phyloP scores from a whole-genome alignment of 2,888 invertebrate species.

The Meghimatium bilineatum region DNA sequence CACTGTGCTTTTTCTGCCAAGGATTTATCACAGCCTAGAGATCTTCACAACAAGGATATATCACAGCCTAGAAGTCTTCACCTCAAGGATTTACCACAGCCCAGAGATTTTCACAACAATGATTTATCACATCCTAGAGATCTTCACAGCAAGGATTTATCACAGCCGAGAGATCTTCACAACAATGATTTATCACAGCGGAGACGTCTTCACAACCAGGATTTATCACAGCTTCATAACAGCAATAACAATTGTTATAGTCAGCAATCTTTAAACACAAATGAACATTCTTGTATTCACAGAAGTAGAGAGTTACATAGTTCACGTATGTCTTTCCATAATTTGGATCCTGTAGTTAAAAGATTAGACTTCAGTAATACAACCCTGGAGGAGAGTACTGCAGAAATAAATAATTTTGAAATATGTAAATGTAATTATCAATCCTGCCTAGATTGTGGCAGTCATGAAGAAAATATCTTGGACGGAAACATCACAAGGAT shows the following conservation, averaged over 20 bases:
- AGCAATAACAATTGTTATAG: neutral
- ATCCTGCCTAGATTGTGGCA: neutral
- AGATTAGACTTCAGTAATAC: conserved; percentile 28
- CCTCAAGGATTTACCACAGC: neutral
- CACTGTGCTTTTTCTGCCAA: neutral
- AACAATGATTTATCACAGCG: no score
- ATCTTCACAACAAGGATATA: neutral
- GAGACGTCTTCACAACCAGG: no score
- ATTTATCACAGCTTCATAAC: no score
- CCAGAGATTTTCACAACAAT: neutral
- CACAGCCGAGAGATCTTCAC: no score
- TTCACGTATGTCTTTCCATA: neutral
- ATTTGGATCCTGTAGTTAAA: conserved; percentile 29
- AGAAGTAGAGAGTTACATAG: no score
- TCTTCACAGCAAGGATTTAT: no score
- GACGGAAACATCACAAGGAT: neutral
- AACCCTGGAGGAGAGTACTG: neutral
- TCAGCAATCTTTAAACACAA: neutral
- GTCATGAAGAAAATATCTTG: neutral
- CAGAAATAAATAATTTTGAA: neutral
- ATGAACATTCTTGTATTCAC: neutral
- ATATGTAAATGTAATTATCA: neutral
- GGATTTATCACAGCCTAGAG: neutral
- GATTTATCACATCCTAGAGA: neutral
- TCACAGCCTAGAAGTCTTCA: neutral